Evolutionary conservation across 1,140 invertebrate genomes (phyloP).

Genomic region (Zaprionus lachaisei): DNA sequence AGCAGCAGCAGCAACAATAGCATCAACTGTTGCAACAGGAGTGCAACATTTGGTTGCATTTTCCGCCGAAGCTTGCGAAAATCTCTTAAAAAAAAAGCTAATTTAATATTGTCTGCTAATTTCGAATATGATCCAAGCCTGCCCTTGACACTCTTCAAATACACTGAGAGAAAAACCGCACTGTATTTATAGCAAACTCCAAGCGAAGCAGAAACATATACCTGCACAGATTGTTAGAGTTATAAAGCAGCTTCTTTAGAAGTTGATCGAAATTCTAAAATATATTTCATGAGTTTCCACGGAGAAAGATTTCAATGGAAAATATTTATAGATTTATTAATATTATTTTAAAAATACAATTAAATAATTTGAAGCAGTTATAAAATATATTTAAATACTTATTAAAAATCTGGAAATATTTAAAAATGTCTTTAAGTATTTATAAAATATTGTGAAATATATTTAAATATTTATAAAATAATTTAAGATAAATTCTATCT

Average conservation of each 20-base stretch:
- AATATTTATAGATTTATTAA: too few species aligned
- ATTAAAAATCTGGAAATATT: too few species aligned
- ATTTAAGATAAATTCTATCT: neutral
- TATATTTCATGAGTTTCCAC: too few species aligned
- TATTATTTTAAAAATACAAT: too few species aligned
- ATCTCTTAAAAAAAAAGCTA: slow-evolving; percentile 27
- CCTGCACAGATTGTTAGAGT: too few species aligned
- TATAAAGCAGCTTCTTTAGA: too few species aligned
- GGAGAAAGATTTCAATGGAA: too few species aligned
- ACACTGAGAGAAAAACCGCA: neutral
- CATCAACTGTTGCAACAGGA: slow-evolving; percentile 41
- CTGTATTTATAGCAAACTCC: neutral
- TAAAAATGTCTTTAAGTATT: neutral
- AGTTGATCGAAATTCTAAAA: too few species aligned
- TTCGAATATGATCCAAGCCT: slow-evolving; percentile 5
- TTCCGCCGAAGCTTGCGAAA: slow-evolving; percentile 13
- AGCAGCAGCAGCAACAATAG: slow-evolving; percentile 29
- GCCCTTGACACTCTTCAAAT: slow-evolving; percentile 42
- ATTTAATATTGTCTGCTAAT: slow-evolving; percentile 35
- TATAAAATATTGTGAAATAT: neutral
- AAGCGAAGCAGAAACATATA: neutral
- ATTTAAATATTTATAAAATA: neutral
- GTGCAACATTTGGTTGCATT: slow-evolving; percentile 54
- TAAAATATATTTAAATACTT: too few species aligned
- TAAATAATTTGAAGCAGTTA: too few species aligned